Base-by-base conservation (phyloP, 2,888 invertebrate genomes). In the Pristionchus maxplancki region DNA sequence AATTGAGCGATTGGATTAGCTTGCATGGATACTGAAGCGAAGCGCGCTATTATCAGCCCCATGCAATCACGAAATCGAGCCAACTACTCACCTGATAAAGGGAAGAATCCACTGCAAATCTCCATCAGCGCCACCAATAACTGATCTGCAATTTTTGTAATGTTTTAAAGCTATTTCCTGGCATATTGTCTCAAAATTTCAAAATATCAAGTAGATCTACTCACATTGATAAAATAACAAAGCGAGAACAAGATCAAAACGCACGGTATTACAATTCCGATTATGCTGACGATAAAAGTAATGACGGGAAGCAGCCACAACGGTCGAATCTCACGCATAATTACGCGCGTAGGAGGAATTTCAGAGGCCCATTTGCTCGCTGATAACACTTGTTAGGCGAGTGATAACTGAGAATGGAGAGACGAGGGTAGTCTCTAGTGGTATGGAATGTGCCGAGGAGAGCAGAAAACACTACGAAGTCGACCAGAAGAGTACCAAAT, bases 81-180 rank as follows among this genome's bases (percentile, higher is more conserved):
- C 15, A 31, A 1, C 17, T 31, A 4, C 64, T 44, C 17, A 78
- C 78, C 78, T 78, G 24, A 78, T 78, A 34, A 78, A 78, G 17
- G 78, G 78, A 1, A 78, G 44, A 78, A 78, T 44, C 78, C 44
- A 40, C 44, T 78, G 78, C 40, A 78, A 28, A 44, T 78, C 78
- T 24, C 78, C 78, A 13, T 78, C 48, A 15, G 78, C 78, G 5
- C 40, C 78, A 2, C 78, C 78, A n/a, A 78, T 78, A 5, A 78
- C 78, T 13, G 48, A 40, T 24, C 78, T 78, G 9, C 2, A 74
- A 74, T 24, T 17, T 48, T 48, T 17, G 11, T 2, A 48, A 48
- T 48, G 11, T 5, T 8, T 17, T 15, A 48, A 6, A 48, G 13
- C 13, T 48, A 9, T 48, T 48, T 48, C 13, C 48, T 48, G 48